Percentiles rank a stretch among this genome's conserved stretches.
phyloP scores from a whole-genome alignment of 2,888 invertebrate genomes.

The Cremastinae sp. region DNA sequence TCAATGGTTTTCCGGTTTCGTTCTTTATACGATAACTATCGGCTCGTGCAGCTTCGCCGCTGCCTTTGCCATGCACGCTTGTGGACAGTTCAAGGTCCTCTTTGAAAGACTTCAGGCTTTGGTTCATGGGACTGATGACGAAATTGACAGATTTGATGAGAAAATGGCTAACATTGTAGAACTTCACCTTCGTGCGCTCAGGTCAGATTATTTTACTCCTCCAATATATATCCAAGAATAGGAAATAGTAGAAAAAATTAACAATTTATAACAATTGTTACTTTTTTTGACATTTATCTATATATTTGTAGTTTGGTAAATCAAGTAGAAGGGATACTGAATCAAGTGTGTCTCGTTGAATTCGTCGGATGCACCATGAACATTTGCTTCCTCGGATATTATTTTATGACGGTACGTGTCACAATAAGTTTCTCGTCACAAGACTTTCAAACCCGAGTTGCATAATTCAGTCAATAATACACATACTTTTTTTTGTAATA shows the following conservation, averaged over 20 bases:
- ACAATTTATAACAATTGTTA: background rate
- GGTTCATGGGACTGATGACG: conserved; percentile 48
- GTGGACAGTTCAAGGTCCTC: conserved; percentile 73
- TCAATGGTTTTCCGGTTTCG: conserved; percentile 71
- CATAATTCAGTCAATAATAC: no score
- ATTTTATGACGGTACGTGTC: conserved; percentile 72
- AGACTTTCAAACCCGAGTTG: no score
- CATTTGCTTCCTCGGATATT: conserved; percentile 75
- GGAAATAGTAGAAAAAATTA: no score
- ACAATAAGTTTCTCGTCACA: background rate
- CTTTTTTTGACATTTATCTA: conserved; percentile 9
- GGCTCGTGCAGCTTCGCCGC: conserved; percentile 72
- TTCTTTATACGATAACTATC: conserved; percentile 72
- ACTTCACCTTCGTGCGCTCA: conserved; percentile 69
- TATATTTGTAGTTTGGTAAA: conserved; percentile 68
- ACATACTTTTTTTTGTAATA: no score
- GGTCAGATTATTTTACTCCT: conserved; percentile 61
- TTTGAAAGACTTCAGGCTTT: conserved; percentile 62
- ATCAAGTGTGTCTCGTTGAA: conserved; percentile 73
- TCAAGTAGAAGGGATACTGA: conserved; percentile 69
- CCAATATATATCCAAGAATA: no score
- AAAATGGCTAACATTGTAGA: conserved; percentile 67
- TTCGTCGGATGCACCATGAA: conserved; percentile 74
- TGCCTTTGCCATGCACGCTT: conserved; percentile 73
- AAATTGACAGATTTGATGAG: background rate